Base-by-base conservation (phyloP, 2,113 vertebrate genomes). In the Corynorhinus townsendii region DNA sequence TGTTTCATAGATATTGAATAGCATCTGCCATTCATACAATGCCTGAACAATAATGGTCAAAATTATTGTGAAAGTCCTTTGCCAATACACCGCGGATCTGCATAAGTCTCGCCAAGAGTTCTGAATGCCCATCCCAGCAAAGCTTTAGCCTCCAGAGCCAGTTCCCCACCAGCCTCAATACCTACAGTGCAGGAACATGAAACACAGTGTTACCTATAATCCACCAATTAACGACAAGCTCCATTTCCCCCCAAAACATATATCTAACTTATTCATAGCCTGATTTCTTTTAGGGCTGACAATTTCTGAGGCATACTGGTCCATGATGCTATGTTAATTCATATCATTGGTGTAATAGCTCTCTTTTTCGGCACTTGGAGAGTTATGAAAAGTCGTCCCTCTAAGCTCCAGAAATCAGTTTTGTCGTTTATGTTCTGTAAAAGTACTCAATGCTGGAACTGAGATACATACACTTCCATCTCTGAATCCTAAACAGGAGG, bases 371-470 rank as follows among this genome's bases (percentile, higher is more conserved):
- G 2, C 49, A 54, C 14, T 71, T 84, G 73, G 52, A 87, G 38
- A 95, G 30, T 30, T 66, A 54, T 72, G 77, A 89, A 79, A 89
- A 94, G 43, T 38, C 40, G 93, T 81, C 22, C 64, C 49, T 92
- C 80, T 86, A 35, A 95, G 66, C 94, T 95, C 40, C 14, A 79
- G 56, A 89, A 96, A 73, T 62, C 80, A 68, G 38, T 93, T 95
- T 95, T 92, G 76, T 94, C 33, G 14, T 45, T 95, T 77, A 38
- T 24, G 40, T 88, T 96, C 62, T 86, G 26, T 28, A 59, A 77
- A 97, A 83, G 85, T 28, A 43, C 71, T 72, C 56, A 49, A 0
- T 52, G 71, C 45, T 52, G 62, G 38, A 8, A 54, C 12, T 68
- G 77, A 92, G 40, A 90, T 49, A 16, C 45, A 81, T n/a, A 71